phyloP scores from a whole-genome alignment of 2,888 invertebrate species.

The Parelbella ahira region DNA sequence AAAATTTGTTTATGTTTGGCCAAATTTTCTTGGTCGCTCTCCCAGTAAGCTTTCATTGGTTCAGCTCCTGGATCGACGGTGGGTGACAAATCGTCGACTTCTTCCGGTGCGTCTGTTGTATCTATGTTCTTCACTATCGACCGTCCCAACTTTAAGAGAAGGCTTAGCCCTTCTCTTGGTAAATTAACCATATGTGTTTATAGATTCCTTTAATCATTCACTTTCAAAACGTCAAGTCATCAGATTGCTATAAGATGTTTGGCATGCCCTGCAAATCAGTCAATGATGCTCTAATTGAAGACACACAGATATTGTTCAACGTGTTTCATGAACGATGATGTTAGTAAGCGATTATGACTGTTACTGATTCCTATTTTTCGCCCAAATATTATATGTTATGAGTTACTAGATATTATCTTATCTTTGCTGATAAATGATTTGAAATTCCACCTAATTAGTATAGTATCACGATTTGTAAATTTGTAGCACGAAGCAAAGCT shows the following conservation, averaged over 20 bases:
- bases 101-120: constrained; percentile 45
- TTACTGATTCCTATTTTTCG: constrained; percentile 49
- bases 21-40: constrained; percentile 58
- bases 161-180: constrained; percentile 68
- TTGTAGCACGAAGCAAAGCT: constrained; percentile 33
- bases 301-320: constrained; percentile 73
- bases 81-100: constrained; percentile 33
- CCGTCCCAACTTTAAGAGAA: constrained; percentile 62
- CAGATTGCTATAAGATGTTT: constrained; percentile 63
- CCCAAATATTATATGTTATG: constrained; percentile 46
- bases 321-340: constrained; percentile 49
- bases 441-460: constrained; percentile 54
- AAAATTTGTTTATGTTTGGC: constrained; percentile 55
- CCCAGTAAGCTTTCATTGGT: constrained; percentile 75
- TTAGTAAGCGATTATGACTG: constrained; percentile 47
- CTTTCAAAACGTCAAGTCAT: constrained; percentile 63
- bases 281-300: constrained; percentile 77
- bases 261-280: constrained; percentile 78
- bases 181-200: constrained; percentile 71
- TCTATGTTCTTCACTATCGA: constrained; percentile 48
- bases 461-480: constrained; percentile 47
- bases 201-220: constrained; percentile 52
- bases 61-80: constrained; percentile 43
- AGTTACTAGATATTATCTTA: constrained; percentile 51
- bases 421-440: constrained; percentile 53